These are phyloP conservation scores for Blastomussa wellsi DNA, from an alignment of 92 coral and sea anemone species.

Conservation along the genomic window DNA sequence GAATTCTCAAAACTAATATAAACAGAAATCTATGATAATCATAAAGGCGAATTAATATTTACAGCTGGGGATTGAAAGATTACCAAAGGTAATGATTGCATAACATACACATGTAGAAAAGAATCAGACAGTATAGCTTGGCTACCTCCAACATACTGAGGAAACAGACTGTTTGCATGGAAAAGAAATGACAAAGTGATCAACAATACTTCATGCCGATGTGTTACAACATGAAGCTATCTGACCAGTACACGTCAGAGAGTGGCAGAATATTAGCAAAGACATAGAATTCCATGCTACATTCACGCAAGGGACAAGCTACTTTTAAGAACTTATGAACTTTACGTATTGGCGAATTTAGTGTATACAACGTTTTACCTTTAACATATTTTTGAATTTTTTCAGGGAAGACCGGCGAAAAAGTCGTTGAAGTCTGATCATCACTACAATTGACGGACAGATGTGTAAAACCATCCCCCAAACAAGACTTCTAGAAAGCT, in stretches of 20 bases:
- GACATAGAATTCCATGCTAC: background rate
- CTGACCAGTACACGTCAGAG: background rate
- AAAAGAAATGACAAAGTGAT: background rate
- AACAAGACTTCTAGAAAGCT: background rate
- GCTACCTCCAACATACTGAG: background rate
- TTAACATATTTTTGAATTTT: background rate
- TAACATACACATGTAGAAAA: background rate
- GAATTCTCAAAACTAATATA: background rate
- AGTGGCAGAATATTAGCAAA: background rate
- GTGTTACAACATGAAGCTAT: conserved; percentile 10
- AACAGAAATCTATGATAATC: background rate
- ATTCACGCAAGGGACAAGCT: background rate
- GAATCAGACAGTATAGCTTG: background rate
- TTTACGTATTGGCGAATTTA: background rate
- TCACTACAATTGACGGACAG: background rate
- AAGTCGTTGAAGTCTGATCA: background rate
- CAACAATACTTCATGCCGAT: conserved; percentile 2
- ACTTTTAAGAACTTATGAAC: background rate
- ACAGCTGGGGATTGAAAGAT: background rate
- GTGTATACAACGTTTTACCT: background rate
- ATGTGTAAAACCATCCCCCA: background rate
- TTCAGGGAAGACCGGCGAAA: background rate
- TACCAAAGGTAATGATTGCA: background rate
- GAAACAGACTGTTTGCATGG: too few relatives aligned
- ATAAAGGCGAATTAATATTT: background rate